Base-by-base conservation (phyloP, 1,140 invertebrate genomes). In the Euglossa dilemma region DNA sequence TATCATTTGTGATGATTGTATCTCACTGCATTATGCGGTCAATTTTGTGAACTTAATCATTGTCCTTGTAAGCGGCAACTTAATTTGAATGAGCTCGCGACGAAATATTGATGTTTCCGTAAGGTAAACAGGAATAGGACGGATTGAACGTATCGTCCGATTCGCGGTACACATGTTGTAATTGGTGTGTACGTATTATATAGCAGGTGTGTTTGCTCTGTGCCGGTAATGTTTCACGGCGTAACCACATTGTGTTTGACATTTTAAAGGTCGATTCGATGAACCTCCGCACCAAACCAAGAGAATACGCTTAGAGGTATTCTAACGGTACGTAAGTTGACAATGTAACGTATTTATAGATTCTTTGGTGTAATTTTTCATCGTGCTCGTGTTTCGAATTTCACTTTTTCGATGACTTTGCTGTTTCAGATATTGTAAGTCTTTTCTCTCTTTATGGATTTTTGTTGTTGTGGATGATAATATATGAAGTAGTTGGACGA, bases 211-310 rank as follows among this genome's bases (percentile, higher is more conserved):
- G 25, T 70, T 52, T 57, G 25, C 61, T 18, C 7, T 8, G 23
- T 12, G 23, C 4, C 52, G 23, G 12, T 64, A 52, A 66, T 28
- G 28, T 52, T 66, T 54, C 47, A 6, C 23, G 16, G 5, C 25
- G 18, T 47, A 14, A 56, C n/a, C 52, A 36, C 36, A 47, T 23
- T 18, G 54, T 47, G 50, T 59, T 16, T 16, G 63, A 45, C 76
- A 78, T 79, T 79, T 79, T 71, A 79, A 70, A 79, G 52, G 66
- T 79, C 43, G 45, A 47, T 36, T 70, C 52, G 16, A 43, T 69
- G 18, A 78, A 69, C 52, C 43, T 28, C 8, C 12, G 9, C 36
- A 8, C 18, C 18, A 59, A 57, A 70, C 12, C 7, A 16, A 47
- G n/a, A 9, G 14, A 45, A 36, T 28, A 47, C 6, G 12, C 16